These are phyloP conservation scores for Luehdorfia chinensis DNA, from an alignment of 1,140 invertebrate species.

Conservation along the genomic window DNA sequence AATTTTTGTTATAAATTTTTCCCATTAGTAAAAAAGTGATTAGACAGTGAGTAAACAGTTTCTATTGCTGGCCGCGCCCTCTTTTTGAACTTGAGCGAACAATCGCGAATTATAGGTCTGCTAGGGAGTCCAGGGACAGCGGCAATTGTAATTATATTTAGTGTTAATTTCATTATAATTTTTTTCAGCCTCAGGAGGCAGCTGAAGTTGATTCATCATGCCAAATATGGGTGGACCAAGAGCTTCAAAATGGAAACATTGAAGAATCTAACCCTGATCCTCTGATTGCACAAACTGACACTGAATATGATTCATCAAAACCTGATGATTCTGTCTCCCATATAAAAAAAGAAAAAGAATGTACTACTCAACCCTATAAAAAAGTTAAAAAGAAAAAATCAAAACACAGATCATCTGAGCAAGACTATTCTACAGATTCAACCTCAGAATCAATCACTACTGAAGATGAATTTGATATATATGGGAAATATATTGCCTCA, in stretches of 20 bases:
- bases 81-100: too few relatives aligned
- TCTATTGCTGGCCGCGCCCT: too few relatives aligned
- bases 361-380: constrained; percentile 23
- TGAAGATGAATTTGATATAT: constrained; percentile 63
- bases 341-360: constrained; percentile 30
- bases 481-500: constrained; percentile 55
- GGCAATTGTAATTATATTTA: too few relatives aligned
- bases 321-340: constrained; percentile 26
- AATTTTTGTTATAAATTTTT: too few relatives aligned
- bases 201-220: constrained; percentile 47
- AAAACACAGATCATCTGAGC: constrained; percentile 30
- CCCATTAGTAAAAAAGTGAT: too few relatives aligned
- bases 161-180: too few relatives aligned
- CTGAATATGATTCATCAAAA: constrained; percentile 41
- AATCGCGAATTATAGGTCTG: too few relatives aligned
- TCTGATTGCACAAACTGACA: constrained; percentile 42
- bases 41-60: too few relatives aligned
- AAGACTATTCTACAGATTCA: constrained; percentile 30
- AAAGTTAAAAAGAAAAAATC: constrained; percentile 57
- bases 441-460: constrained; percentile 18
- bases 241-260: constrained; percentile 28
- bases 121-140: too few relatives aligned
- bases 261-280: constrained; percentile 42
- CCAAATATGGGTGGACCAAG: constrained; percentile 51
- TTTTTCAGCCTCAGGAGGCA: constrained; percentile 39